Conservation (phyloP, 2,888 invertebrate genomes). For the Scaptomyza flava region DNA sequence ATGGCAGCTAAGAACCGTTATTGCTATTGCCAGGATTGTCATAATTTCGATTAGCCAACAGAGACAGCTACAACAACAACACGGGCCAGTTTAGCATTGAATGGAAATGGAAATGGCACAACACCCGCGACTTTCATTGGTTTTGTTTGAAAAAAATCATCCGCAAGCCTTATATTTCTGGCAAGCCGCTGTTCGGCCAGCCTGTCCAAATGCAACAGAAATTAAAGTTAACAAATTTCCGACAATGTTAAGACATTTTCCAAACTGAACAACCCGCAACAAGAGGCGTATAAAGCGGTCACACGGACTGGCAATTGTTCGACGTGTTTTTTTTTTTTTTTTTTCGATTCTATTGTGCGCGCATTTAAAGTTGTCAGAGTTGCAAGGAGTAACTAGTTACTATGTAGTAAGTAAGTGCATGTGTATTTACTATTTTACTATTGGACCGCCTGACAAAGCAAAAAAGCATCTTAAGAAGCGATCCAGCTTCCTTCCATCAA, state of each 20-base stretch:
- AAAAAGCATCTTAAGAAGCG: conserved; percentile 48
- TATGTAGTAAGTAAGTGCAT: conserved; percentile 2
- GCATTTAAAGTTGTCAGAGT: conserved; percentile 63
- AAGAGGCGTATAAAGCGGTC: conserved; percentile 37
- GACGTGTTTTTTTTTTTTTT: conserved; percentile 22
- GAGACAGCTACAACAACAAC: conserved; percentile 32
- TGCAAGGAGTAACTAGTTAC: conserved; percentile 5
- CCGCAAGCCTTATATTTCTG: conserved; percentile 33
- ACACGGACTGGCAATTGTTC: conserved; percentile 59
- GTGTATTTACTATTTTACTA: conserved; percentile 25
- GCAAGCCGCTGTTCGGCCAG: conserved; percentile 18
- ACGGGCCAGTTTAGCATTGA: conserved; percentile 3
- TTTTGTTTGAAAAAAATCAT: conserved; percentile 32
- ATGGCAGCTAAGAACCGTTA: conserved; percentile 60
- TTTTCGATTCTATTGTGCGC: conserved; percentile 67
- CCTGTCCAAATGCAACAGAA: conserved; percentile 72
- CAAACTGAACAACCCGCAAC: conserved; percentile 38
- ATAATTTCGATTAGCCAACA: conserved; percentile 74
- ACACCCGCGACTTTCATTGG: conserved; percentile 71
- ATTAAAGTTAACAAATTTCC: conserved; percentile 81
- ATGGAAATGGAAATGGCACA: conserved; percentile 50
- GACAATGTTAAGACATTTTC: conserved; percentile 78
- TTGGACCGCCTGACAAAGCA: conserved; percentile 42
- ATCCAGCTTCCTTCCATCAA: conserved; percentile 67
- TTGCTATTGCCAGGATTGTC: conserved; percentile 68